These are phyloP conservation scores for Enteromius thamalakanensis DNA, from an alignment of 2,797 vertebrate genomes.

Conservation along the genomic window DNA sequence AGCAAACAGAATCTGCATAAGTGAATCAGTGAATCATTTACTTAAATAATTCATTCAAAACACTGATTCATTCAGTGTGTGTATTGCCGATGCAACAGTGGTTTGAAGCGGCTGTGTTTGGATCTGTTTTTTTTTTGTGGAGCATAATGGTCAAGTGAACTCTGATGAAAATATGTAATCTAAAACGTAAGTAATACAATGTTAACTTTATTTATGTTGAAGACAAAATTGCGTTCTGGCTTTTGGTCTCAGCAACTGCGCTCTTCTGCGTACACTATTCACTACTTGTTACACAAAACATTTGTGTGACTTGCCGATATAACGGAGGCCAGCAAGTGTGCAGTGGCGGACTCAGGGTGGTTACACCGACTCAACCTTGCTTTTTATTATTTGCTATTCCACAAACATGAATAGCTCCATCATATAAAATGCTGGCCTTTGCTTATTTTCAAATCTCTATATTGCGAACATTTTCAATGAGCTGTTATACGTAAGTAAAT, in stretches of 20 bases:
- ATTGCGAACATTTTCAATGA: slow-evolving; percentile 41
- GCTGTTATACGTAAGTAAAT: slow-evolving; percentile 43
- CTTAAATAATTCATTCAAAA: neutral
- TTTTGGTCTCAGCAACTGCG: neutral
- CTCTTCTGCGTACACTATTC: neutral
- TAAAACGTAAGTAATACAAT: neutral
- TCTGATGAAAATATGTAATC: neutral
- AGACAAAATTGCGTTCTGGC: neutral
- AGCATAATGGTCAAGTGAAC: neutral
- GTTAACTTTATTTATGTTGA: neutral
- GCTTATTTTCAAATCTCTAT: slow-evolving; percentile 34
- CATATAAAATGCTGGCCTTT: neutral
- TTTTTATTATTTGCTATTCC: neutral
- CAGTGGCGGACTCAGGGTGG: too few species aligned
- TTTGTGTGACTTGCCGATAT: too few species aligned
- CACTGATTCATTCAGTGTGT: neutral
- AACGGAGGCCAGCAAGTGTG: too few species aligned
- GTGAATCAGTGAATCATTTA: neutral
- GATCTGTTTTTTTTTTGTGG: neutral
- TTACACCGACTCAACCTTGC: too few species aligned
- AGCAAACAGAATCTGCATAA: neutral
- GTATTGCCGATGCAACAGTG: too few species aligned
- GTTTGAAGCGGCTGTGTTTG: neutral
- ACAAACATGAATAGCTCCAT: slow-evolving; percentile 1
- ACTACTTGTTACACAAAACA: neutral